A percentile compares a stretch with the other conserved stretches of the same genome.
Evolutionary conservation across 2,113 vertebrate genomes (phyloP).

Genomic region (Balaeniceps rex): DNA sequence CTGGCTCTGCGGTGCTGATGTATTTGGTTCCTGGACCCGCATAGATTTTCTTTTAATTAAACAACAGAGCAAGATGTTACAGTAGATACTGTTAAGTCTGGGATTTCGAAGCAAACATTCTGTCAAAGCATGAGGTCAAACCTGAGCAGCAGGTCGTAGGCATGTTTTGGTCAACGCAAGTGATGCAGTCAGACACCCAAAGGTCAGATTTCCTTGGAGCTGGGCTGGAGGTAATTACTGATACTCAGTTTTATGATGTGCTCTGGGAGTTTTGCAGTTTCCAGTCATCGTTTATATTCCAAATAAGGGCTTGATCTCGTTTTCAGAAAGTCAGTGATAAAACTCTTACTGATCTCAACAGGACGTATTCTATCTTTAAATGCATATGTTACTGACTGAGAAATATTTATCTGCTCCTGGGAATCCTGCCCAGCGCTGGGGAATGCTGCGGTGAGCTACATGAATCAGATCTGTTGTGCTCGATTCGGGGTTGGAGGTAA

Average conservation of each 20-base stretch:
- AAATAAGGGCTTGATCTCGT: background rate
- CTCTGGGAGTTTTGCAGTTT: background rate
- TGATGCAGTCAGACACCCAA: background rate
- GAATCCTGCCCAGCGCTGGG: background rate
- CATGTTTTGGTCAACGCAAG: background rate
- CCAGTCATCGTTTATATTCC: background rate
- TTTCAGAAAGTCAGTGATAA: background rate
- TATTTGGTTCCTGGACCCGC: background rate
- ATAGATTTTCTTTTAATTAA: background rate
- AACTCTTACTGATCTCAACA: background rate
- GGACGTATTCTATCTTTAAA: background rate
- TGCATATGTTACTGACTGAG: background rate
- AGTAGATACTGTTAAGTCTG: fast-evolving
- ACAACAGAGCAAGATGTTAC: background rate
- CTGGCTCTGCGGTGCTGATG: background rate
- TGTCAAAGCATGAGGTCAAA: background rate
- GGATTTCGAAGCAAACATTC: background rate
- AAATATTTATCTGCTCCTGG: background rate
- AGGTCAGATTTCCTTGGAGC: background rate
- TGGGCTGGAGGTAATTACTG: background rate
- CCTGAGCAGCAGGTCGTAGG: background rate
- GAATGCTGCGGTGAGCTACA: background rate
- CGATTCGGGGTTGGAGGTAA: fast-evolving
- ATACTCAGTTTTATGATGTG: background rate
- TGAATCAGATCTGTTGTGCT: background rate